These are phyloP conservation scores for Percopsis transmontana DNA, from an alignment of 2,113 vertebrate genomes.

Conservation along the genomic window DNA sequence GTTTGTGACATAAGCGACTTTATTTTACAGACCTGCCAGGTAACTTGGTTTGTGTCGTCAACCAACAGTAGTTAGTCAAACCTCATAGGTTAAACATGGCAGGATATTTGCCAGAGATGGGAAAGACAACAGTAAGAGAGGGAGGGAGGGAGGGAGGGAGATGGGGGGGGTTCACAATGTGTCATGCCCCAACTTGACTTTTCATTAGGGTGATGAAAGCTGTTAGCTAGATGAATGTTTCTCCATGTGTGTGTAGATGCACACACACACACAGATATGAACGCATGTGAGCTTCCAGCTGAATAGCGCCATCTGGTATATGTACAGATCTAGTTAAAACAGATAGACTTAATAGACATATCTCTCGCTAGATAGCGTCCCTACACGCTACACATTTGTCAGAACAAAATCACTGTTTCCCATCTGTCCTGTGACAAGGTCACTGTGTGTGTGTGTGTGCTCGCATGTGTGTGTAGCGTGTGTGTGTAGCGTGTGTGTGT, in stretches of 20 bases:
- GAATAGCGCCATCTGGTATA: constrained; percentile 5
- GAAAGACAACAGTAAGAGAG: neutral
- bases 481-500: neutral
- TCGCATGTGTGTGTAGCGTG: neutral
- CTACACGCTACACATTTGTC: neutral
- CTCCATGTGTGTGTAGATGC: constrained; percentile 7
- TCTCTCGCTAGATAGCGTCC: neutral
- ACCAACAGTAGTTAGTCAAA: no score
- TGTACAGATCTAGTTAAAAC: neutral
- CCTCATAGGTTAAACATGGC: no score
- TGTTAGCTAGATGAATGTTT: constrained; percentile 40
- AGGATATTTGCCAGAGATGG: no score
- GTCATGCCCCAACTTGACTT: constrained; percentile 3
- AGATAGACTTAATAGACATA: no score
- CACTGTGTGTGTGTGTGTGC: constrained; percentile 24
- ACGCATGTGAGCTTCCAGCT: constrained; percentile 9
- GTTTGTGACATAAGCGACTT: no score
- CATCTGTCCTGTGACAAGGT: constrained; percentile 36
- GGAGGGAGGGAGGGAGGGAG: neutral
- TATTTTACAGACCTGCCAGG: no score
- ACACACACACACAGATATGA: neutral
- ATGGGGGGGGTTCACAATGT: no score
- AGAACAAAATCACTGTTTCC: neutral
- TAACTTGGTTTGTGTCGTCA: no score
- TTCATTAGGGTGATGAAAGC: constrained; percentile 61